Percentiles rank a stretch among this genome's conserved stretches.
These are phyloP conservation scores for Falco naumanni DNA, from an alignment of 2,797 vertebrate genomes.

Conservation along the genomic window DNA sequence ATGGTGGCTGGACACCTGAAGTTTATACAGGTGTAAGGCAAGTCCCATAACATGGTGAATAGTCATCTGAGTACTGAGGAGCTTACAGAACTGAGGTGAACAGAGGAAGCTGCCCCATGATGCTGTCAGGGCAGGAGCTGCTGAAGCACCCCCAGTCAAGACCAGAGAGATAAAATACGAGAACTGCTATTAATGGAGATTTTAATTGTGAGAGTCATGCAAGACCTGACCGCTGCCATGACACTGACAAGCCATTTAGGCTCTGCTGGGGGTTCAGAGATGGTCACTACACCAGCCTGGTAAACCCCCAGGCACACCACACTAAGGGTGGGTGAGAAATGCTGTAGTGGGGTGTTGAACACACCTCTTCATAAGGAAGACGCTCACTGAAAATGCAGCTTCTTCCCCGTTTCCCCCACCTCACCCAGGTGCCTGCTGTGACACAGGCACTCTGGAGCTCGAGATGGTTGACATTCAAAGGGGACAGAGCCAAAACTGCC, in stretches of 20 bases:
- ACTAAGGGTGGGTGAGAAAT: neutral
- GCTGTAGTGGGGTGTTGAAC: neutral
- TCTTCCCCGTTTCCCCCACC: neutral
- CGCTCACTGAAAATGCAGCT: neutral
- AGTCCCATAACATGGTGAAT: neutral
- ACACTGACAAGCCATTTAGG: neutral
- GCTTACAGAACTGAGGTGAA: neutral
- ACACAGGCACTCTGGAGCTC: neutral
- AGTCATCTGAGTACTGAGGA: neutral
- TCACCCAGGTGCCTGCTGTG: neutral
- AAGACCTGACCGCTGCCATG: neutral
- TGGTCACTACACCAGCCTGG: neutral
- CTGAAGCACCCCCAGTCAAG: neutral
- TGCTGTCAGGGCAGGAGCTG: neutral
- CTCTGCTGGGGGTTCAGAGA: neutral
- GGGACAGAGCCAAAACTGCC: neutral
- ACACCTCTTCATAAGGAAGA: neutral
- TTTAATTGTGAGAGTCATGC: neutral
- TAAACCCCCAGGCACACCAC: neutral
- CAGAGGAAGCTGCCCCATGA: neutral
- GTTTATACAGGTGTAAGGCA: neutral
- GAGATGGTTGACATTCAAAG: neutral
- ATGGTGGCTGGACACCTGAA: neutral
- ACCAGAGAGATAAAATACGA: neutral
- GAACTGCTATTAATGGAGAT: neutral